Percentiles rank a stretch among this genome's conserved stretches.
phyloP scores from a whole-genome alignment of 1,140 invertebrate genomes.

The Lepidotrigona ventralis region DNA sequence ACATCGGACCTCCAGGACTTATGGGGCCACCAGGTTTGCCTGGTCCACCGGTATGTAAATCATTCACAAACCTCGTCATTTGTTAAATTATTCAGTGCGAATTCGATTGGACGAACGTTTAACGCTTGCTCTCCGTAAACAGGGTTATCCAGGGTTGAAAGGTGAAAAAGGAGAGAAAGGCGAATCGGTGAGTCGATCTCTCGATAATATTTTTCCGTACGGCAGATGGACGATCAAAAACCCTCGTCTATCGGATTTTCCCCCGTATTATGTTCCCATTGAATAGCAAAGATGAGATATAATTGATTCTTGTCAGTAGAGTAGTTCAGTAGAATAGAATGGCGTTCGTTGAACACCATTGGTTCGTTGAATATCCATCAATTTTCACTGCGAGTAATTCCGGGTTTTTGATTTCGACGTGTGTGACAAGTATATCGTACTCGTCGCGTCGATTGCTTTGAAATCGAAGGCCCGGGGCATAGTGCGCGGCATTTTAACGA shows the following conservation, averaged over 20 bases:
- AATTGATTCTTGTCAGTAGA: neutral
- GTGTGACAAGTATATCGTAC: constrained; percentile 6
- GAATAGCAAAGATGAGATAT: constrained; percentile 3
- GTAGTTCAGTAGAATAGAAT: too few species aligned
- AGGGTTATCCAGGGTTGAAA: constrained; percentile 93
- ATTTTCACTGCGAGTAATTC: constrained; percentile 9
- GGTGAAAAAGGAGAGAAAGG: constrained; percentile 96
- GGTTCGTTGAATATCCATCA: constrained; percentile 31
- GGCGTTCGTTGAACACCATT: neutral
- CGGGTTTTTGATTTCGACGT: constrained; percentile 11
- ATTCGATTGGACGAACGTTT: constrained; percentile 22
- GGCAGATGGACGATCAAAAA: constrained; percentile 3
- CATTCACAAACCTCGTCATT: neutral
- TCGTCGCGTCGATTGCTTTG: neutral
- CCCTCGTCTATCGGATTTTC: neutral
- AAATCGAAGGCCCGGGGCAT: neutral
- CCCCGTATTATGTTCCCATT: neutral
- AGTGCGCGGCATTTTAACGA: neutral
- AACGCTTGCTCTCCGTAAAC: constrained; percentile 59
- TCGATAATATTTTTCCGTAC: constrained; percentile 20
- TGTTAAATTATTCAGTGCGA: neutral
- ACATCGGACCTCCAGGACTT: constrained; percentile 93
- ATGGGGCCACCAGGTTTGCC: constrained; percentile 92
- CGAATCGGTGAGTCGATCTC: constrained; percentile 88
- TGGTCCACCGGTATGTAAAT: constrained; percentile 85